Evolutionary conservation across 2,797 vertebrate genomes (phyloP).

Genomic region (Syngnathus rostellatus): DNA sequence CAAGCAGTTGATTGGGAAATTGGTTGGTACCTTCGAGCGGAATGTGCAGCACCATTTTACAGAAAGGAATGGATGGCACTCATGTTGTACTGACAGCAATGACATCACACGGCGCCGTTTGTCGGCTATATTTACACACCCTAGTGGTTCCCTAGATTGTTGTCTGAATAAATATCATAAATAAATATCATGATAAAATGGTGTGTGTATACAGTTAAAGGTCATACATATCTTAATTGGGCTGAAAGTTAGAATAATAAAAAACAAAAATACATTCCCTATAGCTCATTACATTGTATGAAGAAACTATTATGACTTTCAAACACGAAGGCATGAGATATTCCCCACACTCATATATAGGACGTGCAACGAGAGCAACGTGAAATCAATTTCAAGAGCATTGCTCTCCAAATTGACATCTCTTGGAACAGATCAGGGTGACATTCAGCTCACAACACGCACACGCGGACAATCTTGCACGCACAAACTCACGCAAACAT

Average conservation of each 20-base stretch:
- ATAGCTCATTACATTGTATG: not conserved
- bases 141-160: too few relatives aligned
- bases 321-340: not conserved
- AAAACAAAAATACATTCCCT: not conserved
- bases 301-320: not conserved
- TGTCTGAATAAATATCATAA: not conserved
- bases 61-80: conserved; percentile 35
- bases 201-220: not conserved
- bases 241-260: not conserved
- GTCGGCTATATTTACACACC: too few relatives aligned
- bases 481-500: conserved; percentile 3
- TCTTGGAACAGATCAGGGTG: not conserved
- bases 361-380: not conserved
- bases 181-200: not conserved
- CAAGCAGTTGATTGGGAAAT: conserved; percentile 46
- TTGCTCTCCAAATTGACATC: not conserved
- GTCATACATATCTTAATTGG: not conserved
- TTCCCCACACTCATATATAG: not conserved
- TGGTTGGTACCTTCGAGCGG: conserved; percentile 38
- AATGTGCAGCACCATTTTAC: conserved; percentile 23
- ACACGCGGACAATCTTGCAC: not conserved
- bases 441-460: not conserved
- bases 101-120: conserved; percentile 24
- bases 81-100: not conserved
- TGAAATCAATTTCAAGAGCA: not conserved